phyloP scores from a whole-genome alignment of 2,797 vertebrate species.

The Enteromius anoplus region DNA sequence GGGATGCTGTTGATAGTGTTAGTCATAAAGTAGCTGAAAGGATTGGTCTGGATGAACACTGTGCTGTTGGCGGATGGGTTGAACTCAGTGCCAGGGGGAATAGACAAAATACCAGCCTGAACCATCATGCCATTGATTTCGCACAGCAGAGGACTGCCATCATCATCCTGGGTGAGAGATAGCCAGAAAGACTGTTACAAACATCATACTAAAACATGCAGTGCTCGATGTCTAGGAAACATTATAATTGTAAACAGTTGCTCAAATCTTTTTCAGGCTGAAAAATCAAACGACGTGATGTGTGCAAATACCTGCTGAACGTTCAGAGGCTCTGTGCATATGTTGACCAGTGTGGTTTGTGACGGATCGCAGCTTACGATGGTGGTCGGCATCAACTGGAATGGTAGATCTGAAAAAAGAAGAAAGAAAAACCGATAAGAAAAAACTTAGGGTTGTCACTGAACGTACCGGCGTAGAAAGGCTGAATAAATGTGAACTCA shows the following conservation, averaged over 20 bases:
- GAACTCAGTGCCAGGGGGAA: not conserved
- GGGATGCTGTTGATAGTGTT: not conserved
- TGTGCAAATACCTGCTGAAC: conserved; percentile 5
- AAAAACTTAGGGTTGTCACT: not conserved
- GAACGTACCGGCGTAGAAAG: not conserved
- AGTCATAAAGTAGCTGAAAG: not conserved
- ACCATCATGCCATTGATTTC: not conserved
- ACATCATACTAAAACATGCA: not conserved
- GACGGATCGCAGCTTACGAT: conserved; percentile 44
- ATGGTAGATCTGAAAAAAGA: not conserved
- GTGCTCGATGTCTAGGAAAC: not conserved
- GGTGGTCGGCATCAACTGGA: conserved; percentile 42
- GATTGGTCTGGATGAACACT: not conserved
- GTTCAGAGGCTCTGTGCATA: conserved; percentile 10
- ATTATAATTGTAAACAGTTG: not conserved
- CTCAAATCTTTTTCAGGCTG: not conserved
- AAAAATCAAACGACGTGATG: not conserved
- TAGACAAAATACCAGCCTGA: conserved; percentile 50
- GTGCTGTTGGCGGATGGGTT: not conserved
- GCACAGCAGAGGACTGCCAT: conserved; percentile 55
- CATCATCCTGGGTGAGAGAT: conserved; percentile 25
- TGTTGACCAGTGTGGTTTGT: conserved; percentile 12
- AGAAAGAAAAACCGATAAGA: conserved; percentile 2
- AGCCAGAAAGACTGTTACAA: conserved; percentile 10
- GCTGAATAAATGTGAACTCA: conserved; percentile 1